phyloP scores from a whole-genome alignment of 2,888 invertebrate species.

The Trileptium ribeirensis region DNA sequence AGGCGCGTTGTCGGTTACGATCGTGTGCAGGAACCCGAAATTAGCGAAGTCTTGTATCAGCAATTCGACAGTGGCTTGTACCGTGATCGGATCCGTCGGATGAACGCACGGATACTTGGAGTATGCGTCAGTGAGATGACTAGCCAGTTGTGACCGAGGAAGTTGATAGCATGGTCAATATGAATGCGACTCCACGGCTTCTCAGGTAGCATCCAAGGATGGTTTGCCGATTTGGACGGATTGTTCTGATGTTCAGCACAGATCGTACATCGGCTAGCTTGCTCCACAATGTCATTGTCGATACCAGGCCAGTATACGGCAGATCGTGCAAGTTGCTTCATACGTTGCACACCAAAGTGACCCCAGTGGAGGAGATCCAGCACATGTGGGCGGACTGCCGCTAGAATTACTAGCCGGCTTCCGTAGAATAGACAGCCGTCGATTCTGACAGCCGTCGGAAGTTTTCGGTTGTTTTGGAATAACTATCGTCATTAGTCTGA shows the following conservation, averaged over 20 bases:
- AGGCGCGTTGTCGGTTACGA: conserved; percentile 39
- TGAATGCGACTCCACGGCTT: conserved; percentile 42
- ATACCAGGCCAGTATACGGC: conserved; percentile 7
- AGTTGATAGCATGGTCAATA: conserved; percentile 41
- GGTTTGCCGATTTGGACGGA: conserved; percentile 31
- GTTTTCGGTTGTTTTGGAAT: neutral
- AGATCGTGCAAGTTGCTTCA: neutral
- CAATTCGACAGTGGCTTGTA: conserved; percentile 29
- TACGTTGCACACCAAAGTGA: conserved; percentile 5
- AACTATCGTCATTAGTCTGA: neutral
- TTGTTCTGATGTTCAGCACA: conserved; percentile 16
- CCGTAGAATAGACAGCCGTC: conserved; percentile 30
- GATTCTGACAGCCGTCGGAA: neutral
- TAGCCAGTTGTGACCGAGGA: conserved; percentile 24
- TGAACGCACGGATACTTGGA: conserved; percentile 17
- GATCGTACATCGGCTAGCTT: neutral
- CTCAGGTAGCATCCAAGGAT: conserved; percentile 41
- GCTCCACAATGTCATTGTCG: conserved; percentile 2
- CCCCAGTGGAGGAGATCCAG: neutral
- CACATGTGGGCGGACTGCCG: neutral
- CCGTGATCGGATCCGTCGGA: neutral
- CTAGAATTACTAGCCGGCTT: neutral
- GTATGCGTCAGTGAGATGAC: conserved; percentile 1
- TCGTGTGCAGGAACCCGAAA: conserved; percentile 34
- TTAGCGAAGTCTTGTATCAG: conserved; percentile 33